Evolutionary conservation across 2,113 vertebrate species (phyloP), one percentile per base, ranked within the genome.

Genomic region (Asarcornis scutulata): DNA sequence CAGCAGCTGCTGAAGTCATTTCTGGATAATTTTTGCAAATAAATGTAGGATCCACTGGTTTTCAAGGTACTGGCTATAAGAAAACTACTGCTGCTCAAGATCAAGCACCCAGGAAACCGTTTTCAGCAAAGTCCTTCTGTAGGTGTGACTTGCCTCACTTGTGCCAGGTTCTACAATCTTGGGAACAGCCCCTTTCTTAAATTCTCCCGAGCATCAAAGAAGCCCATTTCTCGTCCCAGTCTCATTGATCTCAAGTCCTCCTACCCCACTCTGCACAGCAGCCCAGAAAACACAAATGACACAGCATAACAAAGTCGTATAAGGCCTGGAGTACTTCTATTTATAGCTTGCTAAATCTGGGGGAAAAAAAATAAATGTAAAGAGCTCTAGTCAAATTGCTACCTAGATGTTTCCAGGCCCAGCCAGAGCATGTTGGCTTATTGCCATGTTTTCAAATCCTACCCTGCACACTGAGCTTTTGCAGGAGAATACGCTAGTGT

Each of bases 381-480:
- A 91, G 88, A 86, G 77, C 88, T 88, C 73, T 84, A 94, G 83
- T 90, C 94, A 92, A 81, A 97, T 92, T 92, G 86, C 80, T 91
- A 95, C 96, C 93, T 87, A 92, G 94, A 84, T 52, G 86, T 60
- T 96, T 95, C 86, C 86, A 93, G 71, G 32, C 77, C 60, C 83
- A 95, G 83, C 46, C 83, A 71, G 83, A 58, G 80, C 4, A 2
- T 60, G 42, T 86, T 97, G 91, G 88, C 91, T 84, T 48, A 42
- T 66, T 88, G 95, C 86, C 93, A 81, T 14, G 17, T n/a, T 88
- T 93, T 92, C 63, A 86, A 93, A 93, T 81, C 86, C 91, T 86
- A 64, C 60, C 60, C 80, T 73, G 82, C n/a, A 83, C 22, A 1
- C 4, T 78, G 81, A 83, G 93, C 74, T 95, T 91, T 86, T 44